Conservation (phyloP, 2,113 vertebrate genomes). For the Dromaius novaehollandiae region DNA sequence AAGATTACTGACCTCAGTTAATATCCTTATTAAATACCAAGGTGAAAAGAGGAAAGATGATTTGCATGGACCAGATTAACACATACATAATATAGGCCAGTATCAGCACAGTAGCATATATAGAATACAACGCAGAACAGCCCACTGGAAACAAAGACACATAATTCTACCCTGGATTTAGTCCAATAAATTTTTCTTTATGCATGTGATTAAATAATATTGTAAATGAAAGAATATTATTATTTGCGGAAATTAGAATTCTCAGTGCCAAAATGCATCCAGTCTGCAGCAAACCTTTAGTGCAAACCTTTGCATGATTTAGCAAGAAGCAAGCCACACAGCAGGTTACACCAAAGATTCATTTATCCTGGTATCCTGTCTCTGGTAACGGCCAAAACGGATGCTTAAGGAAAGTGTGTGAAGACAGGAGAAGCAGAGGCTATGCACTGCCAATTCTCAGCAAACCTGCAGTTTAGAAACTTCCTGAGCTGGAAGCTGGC, state of each 20-base stretch:
- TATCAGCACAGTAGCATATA: background rate
- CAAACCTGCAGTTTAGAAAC: background rate
- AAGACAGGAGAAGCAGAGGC: background rate
- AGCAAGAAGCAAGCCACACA: background rate
- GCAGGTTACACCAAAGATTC: background rate
- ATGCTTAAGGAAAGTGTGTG: background rate
- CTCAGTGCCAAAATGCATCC: background rate
- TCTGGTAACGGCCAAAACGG: background rate
- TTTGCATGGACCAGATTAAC: background rate
- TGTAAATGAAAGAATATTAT: background rate
- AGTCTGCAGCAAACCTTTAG: rapidly evolving
- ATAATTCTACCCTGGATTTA: background rate
- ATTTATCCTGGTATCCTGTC: background rate
- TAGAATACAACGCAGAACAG: background rate
- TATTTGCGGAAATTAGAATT: background rate
- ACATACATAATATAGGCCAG: background rate
- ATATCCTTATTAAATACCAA: background rate
- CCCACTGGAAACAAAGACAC: background rate
- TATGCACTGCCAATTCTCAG: background rate
- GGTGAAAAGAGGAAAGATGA: background rate
- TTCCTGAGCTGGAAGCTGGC: background rate
- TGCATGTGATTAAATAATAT: background rate
- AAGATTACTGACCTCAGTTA: background rate
- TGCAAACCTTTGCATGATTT: background rate
- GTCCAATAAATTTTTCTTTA: background rate